These are phyloP conservation scores for Halocynthia aurantium DNA, from an alignment of 23 tunicate genomes.

Conservation along the genomic window DNA sequence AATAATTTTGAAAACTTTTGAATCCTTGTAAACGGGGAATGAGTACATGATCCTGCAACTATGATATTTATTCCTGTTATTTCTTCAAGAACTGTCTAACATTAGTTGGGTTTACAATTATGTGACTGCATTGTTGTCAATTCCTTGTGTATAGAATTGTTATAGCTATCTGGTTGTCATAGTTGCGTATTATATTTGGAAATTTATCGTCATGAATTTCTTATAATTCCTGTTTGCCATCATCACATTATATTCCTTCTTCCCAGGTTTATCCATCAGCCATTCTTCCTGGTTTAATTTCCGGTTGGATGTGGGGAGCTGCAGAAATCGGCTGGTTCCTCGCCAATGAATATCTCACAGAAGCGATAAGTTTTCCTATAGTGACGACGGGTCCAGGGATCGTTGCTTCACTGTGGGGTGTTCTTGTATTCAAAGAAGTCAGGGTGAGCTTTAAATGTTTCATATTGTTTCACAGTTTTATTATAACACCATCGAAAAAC, in stretches of 20 bases:
- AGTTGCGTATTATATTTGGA: too few species aligned
- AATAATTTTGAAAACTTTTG: background rate
- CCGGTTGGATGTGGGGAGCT: slow-evolving; percentile 92
- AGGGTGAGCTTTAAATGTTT: slow-evolving; percentile 23
- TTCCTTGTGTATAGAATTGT: too few species aligned
- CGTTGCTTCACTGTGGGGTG: slow-evolving; percentile 89
- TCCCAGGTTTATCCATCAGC: slow-evolving; percentile 66
- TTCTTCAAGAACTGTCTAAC: too few species aligned
- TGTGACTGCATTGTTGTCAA: too few species aligned
- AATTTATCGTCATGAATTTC: too few species aligned
- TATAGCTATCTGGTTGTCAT: too few species aligned
- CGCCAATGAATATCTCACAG: slow-evolving; percentile 69
- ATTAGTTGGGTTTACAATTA: too few species aligned
- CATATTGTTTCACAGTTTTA: background rate
- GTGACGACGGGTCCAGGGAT: slow-evolving; percentile 92
- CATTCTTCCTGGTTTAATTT: slow-evolving; percentile 68
- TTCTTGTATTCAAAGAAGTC: slow-evolving; percentile 75
- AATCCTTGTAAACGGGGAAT: too few species aligned
- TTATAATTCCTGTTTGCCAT: background rate
- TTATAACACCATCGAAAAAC: background rate
- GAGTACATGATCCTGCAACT: too few species aligned
- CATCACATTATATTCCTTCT: background rate
- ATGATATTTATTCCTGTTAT: too few species aligned
- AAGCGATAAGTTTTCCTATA: slow-evolving; percentile 93
- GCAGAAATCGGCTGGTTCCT: slow-evolving; percentile 94